phyloP scores from a whole-genome alignment of 2,113 vertebrate species.

The Neogale vison region DNA sequence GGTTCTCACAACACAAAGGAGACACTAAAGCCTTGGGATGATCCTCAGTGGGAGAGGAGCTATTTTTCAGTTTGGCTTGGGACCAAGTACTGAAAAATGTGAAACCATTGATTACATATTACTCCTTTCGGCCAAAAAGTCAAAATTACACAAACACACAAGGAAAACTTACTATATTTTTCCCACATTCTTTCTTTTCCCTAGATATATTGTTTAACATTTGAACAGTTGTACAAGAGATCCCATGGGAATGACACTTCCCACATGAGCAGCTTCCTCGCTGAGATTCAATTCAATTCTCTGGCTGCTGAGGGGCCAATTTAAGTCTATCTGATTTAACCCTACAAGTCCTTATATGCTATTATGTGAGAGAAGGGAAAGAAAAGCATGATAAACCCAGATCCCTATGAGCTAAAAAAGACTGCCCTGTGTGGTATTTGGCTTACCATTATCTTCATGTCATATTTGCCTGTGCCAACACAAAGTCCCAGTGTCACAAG shows the following conservation, averaged over 20 bases:
- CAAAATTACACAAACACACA: conserved; percentile 65
- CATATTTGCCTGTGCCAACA: neutral
- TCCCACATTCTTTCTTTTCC: conserved; percentile 68
- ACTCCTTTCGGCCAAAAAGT: conserved; percentile 44
- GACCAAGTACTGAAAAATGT: conserved; percentile 48
- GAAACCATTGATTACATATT: conserved; percentile 62
- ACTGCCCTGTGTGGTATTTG: neutral
- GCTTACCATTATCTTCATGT: neutral
- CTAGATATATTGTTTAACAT: conserved; percentile 73
- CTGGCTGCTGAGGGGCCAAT: conserved; percentile 11
- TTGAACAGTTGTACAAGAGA: conserved; percentile 32
- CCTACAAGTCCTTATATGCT: neutral
- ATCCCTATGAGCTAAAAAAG: neutral
- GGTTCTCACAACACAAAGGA: conserved; percentile 77
- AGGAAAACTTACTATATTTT: conserved; percentile 56
- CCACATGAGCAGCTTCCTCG: conserved; percentile 58
- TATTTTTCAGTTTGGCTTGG: conserved; percentile 66
- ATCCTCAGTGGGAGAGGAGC: neutral
- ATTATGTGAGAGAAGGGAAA: neutral
- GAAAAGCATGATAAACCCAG: neutral
- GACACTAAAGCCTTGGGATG: conserved; percentile 16
- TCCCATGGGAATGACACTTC: conserved; percentile 69
- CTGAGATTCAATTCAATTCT: conserved; percentile 48
- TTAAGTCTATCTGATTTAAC: conserved; percentile 5
- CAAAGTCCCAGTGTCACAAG: neutral